A percentile compares a stretch with the other conserved stretches of the same genome.
phyloP scores from a whole-genome alignment of 1,140 invertebrate genomes.

The Theocolax elegans region DNA sequence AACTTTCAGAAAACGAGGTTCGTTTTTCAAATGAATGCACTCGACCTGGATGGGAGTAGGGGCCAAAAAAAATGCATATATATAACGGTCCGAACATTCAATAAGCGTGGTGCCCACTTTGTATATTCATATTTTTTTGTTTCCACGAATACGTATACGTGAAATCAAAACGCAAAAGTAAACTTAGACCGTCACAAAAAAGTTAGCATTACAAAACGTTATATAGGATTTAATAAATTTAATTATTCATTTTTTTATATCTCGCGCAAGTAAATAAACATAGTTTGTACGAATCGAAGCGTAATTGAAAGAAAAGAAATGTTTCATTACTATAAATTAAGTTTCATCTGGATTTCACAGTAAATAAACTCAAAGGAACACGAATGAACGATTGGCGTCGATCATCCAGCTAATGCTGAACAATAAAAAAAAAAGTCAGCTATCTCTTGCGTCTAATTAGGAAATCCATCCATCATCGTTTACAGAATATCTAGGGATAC shows the following conservation, averaged over 20 bases:
- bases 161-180: no score
- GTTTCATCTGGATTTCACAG: no score
- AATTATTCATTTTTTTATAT: no score
- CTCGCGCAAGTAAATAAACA: no score
- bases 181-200: no score
- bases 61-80: not conserved
- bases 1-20: not conserved
- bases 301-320: not conserved
- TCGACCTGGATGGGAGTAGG: not conserved
- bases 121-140: not conserved
- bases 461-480: not conserved
- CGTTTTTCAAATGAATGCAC: constrained; percentile 12
- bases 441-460: not conserved
- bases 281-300: no score
- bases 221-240: no score
- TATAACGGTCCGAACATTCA: not conserved
- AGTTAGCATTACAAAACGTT: no score
- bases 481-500: no score
- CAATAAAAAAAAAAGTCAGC: no score
- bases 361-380: not conserved
- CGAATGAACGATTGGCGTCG: not conserved
- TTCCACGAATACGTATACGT: no score
- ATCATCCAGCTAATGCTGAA: not conserved
- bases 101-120: not conserved
- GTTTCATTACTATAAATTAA: constrained; percentile 1